Evolutionary conservation across 30 jellyfish, hydroid and myxozoan species (phyloP), one percentile per base, ranked within the genome.

Genomic region (Chrysaora quinquecirrha): DNA sequence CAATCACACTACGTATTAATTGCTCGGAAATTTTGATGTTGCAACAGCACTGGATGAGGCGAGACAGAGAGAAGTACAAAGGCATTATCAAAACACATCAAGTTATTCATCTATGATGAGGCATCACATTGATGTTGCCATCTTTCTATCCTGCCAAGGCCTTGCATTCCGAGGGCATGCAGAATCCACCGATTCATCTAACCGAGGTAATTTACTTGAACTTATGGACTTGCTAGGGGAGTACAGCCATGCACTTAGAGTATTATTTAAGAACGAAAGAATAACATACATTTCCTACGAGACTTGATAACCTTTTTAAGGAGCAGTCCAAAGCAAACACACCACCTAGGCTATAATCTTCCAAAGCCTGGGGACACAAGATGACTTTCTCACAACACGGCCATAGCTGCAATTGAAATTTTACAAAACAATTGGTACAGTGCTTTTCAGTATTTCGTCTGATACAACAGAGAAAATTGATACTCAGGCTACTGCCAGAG

Each of bases 291-390:
- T n/a, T n/a, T n/a, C n/a, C n/a, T n/a, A n/a, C n/a, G n/a, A n/a
- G n/a, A n/a, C n/a, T n/a, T 70, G 19, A 33, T 70, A 30, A 43
- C 14, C 3, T 70, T 70, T 67, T 70, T 70, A 27, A 70, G 82
- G 6, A 70, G 82, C 82, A 70, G 82, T 25, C 82, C 82, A 28
- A 70, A 70, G 34, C 72, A 67, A 3, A 70, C 82, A 29, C 25
- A 23, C 32, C 3, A 29, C 1, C 82, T 70, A 31, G 72, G 82
- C 11, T n/a, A 19, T 18, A 70, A 38, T 33, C n/a, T 70, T 9
- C 82, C 72, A 70, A 70, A 70, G 68, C 82, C 82, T 33, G 82
- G 71, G 28, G 82, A 70, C 68, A 70, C 82, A 22, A 65, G 71
- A 22, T 70, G 82, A 67, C 72, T 70, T 47, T 48, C 77, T 4